Evolutionary conservation across 1,140 invertebrate species (phyloP), one percentile per base, ranked within the genome.

Genomic region (Tetraneura akinire): DNA sequence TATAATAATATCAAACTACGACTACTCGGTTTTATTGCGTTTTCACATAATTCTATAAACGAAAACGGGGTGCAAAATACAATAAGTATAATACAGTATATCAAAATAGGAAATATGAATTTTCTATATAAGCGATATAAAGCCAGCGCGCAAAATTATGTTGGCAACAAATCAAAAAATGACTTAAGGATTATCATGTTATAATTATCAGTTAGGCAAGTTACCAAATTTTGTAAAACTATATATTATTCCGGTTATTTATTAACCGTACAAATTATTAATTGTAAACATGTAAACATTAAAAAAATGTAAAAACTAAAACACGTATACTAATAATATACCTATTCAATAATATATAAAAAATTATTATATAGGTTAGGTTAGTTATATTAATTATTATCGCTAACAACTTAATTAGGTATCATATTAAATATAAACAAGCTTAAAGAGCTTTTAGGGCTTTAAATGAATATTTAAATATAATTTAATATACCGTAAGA

Each of bases 151-250:
- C 68, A 18, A 29, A 51, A 51, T 29, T 71, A 29, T 51, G 68
- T 29, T 71, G 68, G 68, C 68, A 71, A 71, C 26, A 29, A 23
- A 16, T 32, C 68, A 71, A 71, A 71, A 70, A 71, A 71, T 71
- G 45, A 45, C 29, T 71, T 71, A 29, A 51, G 26, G 23, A 71
- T 71, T 71, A 71, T 71, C 68, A 29, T 37, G 68, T 71, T 71
- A 29, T 49, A 71, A 71, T 71, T 49, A 71, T 71, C 47, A 71
- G 68, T 71, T 71, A 71, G 68, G 68, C 68, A 71, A 71, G 45
- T 71, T 71, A 71, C 68, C 68, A 71, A 71, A 45, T 51, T 71
- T 51, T 51, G 18, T 51, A 51, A 26, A 71, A 71, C 47, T 21
- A n/a, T n/a, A n/a, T n/a, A n/a, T 37, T 37, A 29, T 51, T 6